A percentile compares a stretch with the other conserved stretches of the same genome.
phyloP scores from a whole-genome alignment of 2,888 invertebrate genomes.

The Tryphoninae sp. region DNA sequence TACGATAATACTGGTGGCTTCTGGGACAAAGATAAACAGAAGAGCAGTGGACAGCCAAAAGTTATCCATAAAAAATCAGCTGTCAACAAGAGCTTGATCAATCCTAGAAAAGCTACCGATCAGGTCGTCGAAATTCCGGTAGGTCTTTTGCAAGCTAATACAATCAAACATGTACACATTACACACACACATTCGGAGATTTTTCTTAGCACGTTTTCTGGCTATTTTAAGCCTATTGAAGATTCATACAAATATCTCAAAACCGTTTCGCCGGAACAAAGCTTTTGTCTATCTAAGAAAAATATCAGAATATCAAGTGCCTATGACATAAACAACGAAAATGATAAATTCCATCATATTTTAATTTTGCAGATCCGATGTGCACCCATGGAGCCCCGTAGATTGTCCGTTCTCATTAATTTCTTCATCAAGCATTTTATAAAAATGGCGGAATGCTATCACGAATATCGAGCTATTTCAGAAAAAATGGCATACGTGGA shows the following conservation, averaged over 20 bases:
- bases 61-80: slow-evolving; percentile 57
- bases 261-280: too few relatives aligned
- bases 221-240: too few relatives aligned
- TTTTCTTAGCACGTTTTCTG: too few relatives aligned
- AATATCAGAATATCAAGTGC: too few relatives aligned
- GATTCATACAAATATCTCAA: too few relatives aligned
- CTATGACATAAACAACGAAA: too few relatives aligned
- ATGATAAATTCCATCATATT: slow-evolving; percentile 33
- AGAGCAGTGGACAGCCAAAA: slow-evolving; percentile 56
- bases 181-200: slow-evolving; percentile 1
- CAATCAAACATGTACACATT: slow-evolving; percentile 14
- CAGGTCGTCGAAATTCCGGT: slow-evolving; percentile 78
- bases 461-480: slow-evolving; percentile 84
- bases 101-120: slow-evolving; percentile 71
- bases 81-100: slow-evolving; percentile 72
- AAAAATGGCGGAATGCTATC: slow-evolving; percentile 86
- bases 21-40: slow-evolving; percentile 70
- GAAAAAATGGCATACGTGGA: slow-evolving; percentile 87
- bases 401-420: slow-evolving; percentile 85
- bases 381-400: slow-evolving; percentile 83
- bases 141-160: slow-evolving; percentile 49
- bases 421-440: slow-evolving; percentile 89
- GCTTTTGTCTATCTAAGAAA: too few relatives aligned
- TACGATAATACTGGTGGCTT: slow-evolving; percentile 65
- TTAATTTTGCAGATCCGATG: slow-evolving; percentile 75